phyloP scores from a whole-genome alignment of 2,797 vertebrate genomes.

The Sebastes flavidus region DNA sequence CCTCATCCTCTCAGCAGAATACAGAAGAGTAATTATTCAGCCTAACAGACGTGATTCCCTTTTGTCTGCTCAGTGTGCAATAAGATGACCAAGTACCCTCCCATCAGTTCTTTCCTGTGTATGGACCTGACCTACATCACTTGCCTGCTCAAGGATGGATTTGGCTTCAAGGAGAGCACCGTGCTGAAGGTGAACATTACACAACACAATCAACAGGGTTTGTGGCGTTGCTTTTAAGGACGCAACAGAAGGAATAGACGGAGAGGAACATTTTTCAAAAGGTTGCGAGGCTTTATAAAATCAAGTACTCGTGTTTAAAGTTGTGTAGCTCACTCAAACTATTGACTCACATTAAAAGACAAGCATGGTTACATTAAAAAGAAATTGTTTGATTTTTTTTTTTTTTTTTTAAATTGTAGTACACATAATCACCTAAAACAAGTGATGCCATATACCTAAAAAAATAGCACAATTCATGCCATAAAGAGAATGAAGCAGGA shows the following conservation, averaged over 20 bases:
- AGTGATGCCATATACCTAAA: background rate
- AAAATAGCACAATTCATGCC: background rate
- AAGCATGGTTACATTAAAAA: too few species aligned
- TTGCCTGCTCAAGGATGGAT: constrained; percentile 92
- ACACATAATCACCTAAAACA: background rate
- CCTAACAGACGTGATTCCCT: constrained; percentile 6
- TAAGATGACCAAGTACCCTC: constrained; percentile 82
- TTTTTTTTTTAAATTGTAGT: background rate
- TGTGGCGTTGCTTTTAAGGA: background rate
- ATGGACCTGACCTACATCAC: constrained; percentile 97
- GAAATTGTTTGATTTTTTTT: too few species aligned
- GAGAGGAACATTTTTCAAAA: background rate
- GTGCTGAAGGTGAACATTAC: constrained; percentile 85
- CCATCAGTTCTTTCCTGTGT: constrained; percentile 89
- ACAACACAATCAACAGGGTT: background rate
- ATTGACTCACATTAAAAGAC: background rate
- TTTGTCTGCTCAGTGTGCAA: constrained; percentile 85
- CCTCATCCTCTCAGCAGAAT: constrained; percentile 45
- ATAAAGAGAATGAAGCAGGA: background rate
- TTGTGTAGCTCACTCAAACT: background rate
- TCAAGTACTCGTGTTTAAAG: background rate
- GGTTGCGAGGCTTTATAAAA: background rate
- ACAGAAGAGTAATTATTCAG: constrained; percentile 50
- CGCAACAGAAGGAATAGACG: background rate
- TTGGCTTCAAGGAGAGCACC: constrained; percentile 90